These are phyloP conservation scores for Morus bassanus DNA, from an alignment of 2,797 vertebrate species.

Conservation along the genomic window DNA sequence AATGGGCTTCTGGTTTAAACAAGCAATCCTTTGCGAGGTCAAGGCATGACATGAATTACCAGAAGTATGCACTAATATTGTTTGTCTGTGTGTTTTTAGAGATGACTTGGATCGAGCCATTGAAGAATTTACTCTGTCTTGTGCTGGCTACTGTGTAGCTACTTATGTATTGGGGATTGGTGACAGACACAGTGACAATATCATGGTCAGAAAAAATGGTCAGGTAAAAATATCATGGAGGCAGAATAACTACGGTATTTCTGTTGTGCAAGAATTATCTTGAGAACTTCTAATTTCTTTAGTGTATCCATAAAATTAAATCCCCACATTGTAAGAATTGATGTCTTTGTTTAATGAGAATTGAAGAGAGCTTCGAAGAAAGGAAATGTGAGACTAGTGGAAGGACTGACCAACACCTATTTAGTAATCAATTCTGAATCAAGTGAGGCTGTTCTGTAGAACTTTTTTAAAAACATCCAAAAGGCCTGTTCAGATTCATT, in stretches of 20 bases:
- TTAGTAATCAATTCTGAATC: neutral
- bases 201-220: conserved; percentile 98
- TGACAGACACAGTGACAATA: conserved; percentile 98
- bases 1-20: neutral
- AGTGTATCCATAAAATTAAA: neutral
- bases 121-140: conserved; percentile 97
- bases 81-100: conserved; percentile 67
- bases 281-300: neutral
- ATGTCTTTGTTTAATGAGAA: neutral
- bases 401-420: neutral
- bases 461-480: neutral
- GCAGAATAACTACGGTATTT: neutral
- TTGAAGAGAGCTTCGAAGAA: neutral
- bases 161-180: conserved; percentile 98
- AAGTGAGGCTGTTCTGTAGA: neutral
- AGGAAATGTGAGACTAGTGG: neutral
- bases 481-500: neutral
- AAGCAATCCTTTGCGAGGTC: neutral
- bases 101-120: conserved; percentile 96
- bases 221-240: conserved; percentile 80
- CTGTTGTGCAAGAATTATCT: neutral
- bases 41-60: neutral
- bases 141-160: conserved; percentile 99
- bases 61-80: neutral
- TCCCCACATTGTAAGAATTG: neutral